Percentiles rank a stretch among this genome's conserved stretches.
phyloP scores from a whole-genome alignment of 30 jellyfish, hydroid and myxozoan species.

The Nemopilema nomurai region DNA sequence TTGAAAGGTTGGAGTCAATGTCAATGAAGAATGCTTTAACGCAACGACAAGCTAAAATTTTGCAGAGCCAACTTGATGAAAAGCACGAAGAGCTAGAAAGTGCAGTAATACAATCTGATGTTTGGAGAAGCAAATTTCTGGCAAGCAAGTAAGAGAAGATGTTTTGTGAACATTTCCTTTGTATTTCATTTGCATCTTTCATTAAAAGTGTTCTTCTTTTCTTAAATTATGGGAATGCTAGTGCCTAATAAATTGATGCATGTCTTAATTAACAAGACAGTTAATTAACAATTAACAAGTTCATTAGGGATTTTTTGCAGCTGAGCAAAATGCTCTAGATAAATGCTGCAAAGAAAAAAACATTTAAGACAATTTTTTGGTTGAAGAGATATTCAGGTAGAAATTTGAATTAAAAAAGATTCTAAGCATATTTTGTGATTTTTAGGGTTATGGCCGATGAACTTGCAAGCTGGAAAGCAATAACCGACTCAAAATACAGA shows the following conservation, averaged over 20 bases:
- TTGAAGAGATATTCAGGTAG: too few species aligned
- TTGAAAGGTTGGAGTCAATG: conserved; percentile 68
- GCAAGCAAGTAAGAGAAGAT: conserved; percentile 69
- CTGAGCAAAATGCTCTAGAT: too few species aligned
- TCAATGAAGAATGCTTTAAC: conserved; percentile 51
- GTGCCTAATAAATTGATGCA: too few species aligned
- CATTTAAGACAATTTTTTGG: too few species aligned
- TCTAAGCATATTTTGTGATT: too few species aligned
- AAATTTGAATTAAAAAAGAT: too few species aligned
- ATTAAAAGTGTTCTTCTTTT: background rate
- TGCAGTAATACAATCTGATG: conserved; percentile 72
- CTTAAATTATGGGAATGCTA: background rate
- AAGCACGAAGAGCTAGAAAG: conserved; percentile 71
- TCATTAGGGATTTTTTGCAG: too few species aligned
- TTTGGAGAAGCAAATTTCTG: conserved; percentile 88
- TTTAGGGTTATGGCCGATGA: conserved; percentile 86
- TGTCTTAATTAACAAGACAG: too few species aligned
- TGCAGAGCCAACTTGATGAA: conserved; percentile 57
- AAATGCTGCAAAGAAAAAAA: too few species aligned
- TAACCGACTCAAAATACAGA: conserved; percentile 65
- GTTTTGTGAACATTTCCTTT: background rate
- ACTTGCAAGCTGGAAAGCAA: conserved; percentile 85
- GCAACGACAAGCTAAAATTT: conserved; percentile 47
- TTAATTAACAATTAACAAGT: too few species aligned
- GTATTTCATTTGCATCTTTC: background rate